Evolutionary conservation across 2,113 vertebrate species (phyloP), one percentile per base, ranked within the genome.

Genomic region (Genyomyrus donnyi): DNA sequence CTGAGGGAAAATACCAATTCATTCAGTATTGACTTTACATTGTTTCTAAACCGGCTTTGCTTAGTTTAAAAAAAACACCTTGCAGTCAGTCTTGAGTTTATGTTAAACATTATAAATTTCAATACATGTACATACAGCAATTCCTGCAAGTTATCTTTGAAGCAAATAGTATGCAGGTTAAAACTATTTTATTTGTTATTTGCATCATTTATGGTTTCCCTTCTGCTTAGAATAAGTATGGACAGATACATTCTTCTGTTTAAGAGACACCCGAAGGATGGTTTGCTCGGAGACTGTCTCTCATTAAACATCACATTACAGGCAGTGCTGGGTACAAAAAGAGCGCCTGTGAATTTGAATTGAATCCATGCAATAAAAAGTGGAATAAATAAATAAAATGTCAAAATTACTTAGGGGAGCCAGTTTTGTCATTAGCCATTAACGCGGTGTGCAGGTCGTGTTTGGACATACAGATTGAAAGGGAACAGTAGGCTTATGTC

Each of bases 211-310:
- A 94, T 85, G 88, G 91, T 91, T 88, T 91, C 93, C 92, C 91
- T 90, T 93, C 93, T 92, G 91, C 91, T 80, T 93, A 93, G 93
- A 93, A 92, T 91, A 90, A 66, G 91, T 91, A 90, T 92, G 92
- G 85, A 91, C 91, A 92, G 92, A 93, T 53, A 92, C 91, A 92
- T 93, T 94, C 94, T 95, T 95, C 94, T 95, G 93, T 53, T 24
- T 39, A 88, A 42, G 50, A 62, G 17, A 93, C 92, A 93, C 93
- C 93, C 92, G 92, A 93, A 93, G 91, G 93, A 93, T 52, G 89
- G 94, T 91, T 48, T 91, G 91, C 91, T 92, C 2, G 70, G 92
- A 89, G 90, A 46, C 88, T 39, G 27, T 58, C 17, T 62, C 46
- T 84, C 88, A 91, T 91, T 91, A 92, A 80, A 91, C 88, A 87